Evolutionary conservation across 2,113 vertebrate genomes (phyloP).

Genomic region (Brachyistius frenatus): DNA sequence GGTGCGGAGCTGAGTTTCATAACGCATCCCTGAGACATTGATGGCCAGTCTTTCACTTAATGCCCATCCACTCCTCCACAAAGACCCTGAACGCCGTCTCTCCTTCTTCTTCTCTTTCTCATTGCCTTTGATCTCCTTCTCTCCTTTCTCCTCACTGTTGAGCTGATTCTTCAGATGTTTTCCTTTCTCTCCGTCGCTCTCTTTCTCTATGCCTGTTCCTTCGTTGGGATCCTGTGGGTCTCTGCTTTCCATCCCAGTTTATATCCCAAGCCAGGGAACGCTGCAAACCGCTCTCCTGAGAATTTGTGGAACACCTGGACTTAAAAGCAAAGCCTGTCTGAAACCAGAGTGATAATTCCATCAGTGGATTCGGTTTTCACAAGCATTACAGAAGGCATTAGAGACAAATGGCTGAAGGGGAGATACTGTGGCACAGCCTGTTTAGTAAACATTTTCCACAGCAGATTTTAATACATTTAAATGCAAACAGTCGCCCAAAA

Average conservation of each 20-base stretch:
- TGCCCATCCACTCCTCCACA: conserved; percentile 75
- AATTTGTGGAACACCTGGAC: conserved; percentile 36
- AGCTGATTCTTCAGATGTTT: conserved; percentile 75
- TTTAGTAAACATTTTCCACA: not conserved
- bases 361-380: conserved; percentile 30
- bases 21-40: conserved; percentile 90
- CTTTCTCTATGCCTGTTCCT: conserved; percentile 52
- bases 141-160: conserved; percentile 78
- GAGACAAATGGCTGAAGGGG: conserved; percentile 1
- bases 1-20: conserved; percentile 89
- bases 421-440: not conserved
- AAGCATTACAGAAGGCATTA: not conserved
- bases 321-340: conserved; percentile 41
- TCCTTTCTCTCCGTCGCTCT: conserved; percentile 53
- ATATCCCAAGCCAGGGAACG: conserved; percentile 20
- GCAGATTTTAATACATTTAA: conserved; percentile 13
- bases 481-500: not conserved
- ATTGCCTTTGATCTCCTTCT: conserved; percentile 66
- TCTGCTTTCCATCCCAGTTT: conserved; percentile 76
- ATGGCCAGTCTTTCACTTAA: conserved; percentile 82
- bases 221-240: conserved; percentile 58
- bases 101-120: conserved; percentile 75
- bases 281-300: conserved; percentile 39
- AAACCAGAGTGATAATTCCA: conserved; percentile 57
- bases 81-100: conserved; percentile 62